A percentile compares a stretch with the other conserved stretches of the same genome.
Conservation (phyloP, 2,113 vertebrate species). For the Podarcis cretensis region DNA sequence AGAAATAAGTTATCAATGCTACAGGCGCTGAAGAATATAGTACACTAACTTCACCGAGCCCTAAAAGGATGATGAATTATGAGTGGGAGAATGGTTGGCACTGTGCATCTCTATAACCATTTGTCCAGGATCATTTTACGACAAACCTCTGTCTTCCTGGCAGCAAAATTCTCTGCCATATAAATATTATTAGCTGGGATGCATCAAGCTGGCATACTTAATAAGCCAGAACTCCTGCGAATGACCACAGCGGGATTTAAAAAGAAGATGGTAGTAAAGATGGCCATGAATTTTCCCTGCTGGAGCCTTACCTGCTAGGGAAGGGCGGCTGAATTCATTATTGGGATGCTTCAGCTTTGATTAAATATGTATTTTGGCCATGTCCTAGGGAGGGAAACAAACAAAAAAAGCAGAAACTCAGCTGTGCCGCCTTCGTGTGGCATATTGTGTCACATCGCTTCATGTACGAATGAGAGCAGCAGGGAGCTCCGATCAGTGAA, state of each 20-base stretch:
- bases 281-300: conserved; percentile 5
- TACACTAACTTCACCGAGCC: neutral
- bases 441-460: conserved; percentile 24
- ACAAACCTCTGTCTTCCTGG: conserved; percentile 21
- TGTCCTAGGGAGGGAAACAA: conserved; percentile 6
- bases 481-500: conserved; percentile 50
- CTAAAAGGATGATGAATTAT: conserved; percentile 37
- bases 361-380: conserved; percentile 11
- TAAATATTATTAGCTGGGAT: conserved; percentile 40
- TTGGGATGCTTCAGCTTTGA: conserved; percentile 34
- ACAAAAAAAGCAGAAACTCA: conserved; percentile 18
- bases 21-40: conserved; percentile 17
- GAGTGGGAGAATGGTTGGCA: conserved; percentile 29
- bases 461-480: conserved; percentile 36
- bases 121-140: conserved; percentile 42
- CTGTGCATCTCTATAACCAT: neutral
- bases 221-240: conserved; percentile 36
- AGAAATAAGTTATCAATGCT: neutral
- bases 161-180: conserved; percentile 31
- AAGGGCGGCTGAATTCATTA: neutral
- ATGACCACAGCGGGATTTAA: conserved; percentile 48
- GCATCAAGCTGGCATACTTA: conserved; percentile 36
- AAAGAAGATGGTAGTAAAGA: conserved; percentile 23
- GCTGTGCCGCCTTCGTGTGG: conserved; percentile 39
- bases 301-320: neutral